These are phyloP conservation scores for Muschampia plurimacula DNA, from an alignment of 2,888 invertebrate genomes.

Conservation along the genomic window DNA sequence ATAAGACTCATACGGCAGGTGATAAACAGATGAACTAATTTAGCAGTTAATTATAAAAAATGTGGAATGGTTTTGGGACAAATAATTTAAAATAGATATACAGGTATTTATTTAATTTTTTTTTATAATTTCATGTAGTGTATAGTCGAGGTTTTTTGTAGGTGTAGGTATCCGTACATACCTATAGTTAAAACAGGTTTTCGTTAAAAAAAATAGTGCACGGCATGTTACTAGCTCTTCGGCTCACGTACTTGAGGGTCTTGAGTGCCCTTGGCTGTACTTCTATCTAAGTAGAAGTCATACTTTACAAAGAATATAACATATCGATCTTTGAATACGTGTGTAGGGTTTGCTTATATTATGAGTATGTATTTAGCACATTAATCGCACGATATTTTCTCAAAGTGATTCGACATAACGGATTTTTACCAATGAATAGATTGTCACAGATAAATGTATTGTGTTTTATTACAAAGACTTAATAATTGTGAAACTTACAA, in stretches of 20 bases:
- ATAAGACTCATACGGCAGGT: not conserved
- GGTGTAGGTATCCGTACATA: not conserved
- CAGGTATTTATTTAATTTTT: not conserved
- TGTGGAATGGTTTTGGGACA: not conserved
- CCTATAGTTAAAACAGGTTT: not conserved
- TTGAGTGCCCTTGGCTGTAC: not conserved
- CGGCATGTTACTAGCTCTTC: not conserved
- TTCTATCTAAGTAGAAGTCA: not conserved
- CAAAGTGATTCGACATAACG: no score
- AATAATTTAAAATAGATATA: no score
- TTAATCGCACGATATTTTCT: no score
- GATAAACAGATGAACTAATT: not conserved
- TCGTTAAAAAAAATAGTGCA: conserved; percentile 1
- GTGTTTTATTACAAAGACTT: no score
- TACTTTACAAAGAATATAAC: not conserved
- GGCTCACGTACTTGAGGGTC: not conserved
- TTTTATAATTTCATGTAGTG: not conserved
- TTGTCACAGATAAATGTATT: no score
- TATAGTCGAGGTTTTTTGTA: not conserved
- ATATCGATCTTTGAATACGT: not conserved
- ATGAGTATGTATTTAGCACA: no score
- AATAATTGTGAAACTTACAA: no score
- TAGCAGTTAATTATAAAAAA: not conserved
- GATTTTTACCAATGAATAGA: no score
- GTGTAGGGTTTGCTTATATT: not conserved